Evolutionary conservation across 2,113 vertebrate species (phyloP), one percentile per base, ranked within the genome.

Genomic region (Perca flavescens): DNA sequence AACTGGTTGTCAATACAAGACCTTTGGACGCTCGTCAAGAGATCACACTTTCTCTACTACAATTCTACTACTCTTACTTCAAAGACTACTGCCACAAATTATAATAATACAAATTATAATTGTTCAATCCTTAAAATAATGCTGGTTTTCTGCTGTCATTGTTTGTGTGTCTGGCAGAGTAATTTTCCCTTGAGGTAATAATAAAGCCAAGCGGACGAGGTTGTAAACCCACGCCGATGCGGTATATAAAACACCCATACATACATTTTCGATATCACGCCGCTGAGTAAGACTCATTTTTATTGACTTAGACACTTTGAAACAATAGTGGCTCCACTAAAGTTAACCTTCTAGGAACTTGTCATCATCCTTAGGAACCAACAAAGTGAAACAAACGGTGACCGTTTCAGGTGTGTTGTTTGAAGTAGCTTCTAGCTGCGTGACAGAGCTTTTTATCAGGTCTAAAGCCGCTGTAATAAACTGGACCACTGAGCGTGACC

Each of bases 391-490:
- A 91, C 90, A 89, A 92, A 87, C 46, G 56, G 63, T 50, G 77
- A 64, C 22, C 6, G 58, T 83, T 86, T 86, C 52, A 56, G 76
- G 70, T 56, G 40, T 31, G 56, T 74, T 74, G 80, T 85, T 77
- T 89, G 82, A 89, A 81, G 86, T 83, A 6, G 36, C 80, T 86
- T 80, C 87, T 74, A 85, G 86, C 83, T 14, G 78, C n/a, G 67
- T 72, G 62, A 21, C 52, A 17, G 56, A 74, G 83, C 87, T 81
- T 80, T 91, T 83, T 90, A 88, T 92, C 83, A 84, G 47, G 56
- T 79, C 77, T 76, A 81, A 89, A 93, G 86, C 82, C 90, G 85
- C 77, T 84, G 81, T 83, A 91, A 90, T 91, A 87, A 87, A 87
- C 66, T 46, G 87, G 77, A 64, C 86, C 83, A 61, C 46, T 85